These are phyloP conservation scores for Daphoenositta chrysoptera DNA, from an alignment of 2,113 vertebrate genomes.

Conservation along the genomic window DNA sequence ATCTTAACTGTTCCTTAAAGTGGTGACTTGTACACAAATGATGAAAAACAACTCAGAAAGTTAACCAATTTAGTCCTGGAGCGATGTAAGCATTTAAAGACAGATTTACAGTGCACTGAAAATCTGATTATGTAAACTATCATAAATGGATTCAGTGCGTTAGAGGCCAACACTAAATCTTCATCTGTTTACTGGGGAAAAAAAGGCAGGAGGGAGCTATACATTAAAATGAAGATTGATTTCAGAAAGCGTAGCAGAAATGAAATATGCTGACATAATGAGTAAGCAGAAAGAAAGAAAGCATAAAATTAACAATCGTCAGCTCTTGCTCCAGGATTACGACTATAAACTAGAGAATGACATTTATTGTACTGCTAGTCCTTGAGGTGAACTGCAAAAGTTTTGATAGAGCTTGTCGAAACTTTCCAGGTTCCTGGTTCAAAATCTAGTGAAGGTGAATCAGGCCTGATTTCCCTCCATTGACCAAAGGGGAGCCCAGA, in stretches of 20 bases:
- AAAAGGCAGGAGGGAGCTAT: constrained; percentile 5
- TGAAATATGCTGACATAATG: constrained; percentile 49
- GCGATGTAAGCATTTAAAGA: constrained; percentile 11
- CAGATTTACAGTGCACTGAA: constrained; percentile 34
- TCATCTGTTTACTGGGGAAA: constrained; percentile 23
- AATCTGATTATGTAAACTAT: constrained; percentile 42
- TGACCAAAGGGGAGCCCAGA: neutral
- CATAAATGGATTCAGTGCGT: constrained; percentile 38
- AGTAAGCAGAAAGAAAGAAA: constrained; percentile 29
- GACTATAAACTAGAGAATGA: constrained; percentile 12
- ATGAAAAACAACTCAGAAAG: neutral
- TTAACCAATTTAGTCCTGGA: constrained; percentile 14
- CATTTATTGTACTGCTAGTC: constrained; percentile 18
- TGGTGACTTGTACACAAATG: neutral
- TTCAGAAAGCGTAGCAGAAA: neutral
- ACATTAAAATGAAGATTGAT: constrained; percentile 50
- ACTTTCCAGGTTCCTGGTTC: neutral
- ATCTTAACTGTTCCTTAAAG: neutral
- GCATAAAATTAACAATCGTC: constrained; percentile 40
- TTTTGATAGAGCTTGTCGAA: neutral
- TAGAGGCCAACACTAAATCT: constrained; percentile 45
- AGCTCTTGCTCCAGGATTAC: neutral
- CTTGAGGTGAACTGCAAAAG: constrained; percentile 27
- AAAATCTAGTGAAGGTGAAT: neutral
- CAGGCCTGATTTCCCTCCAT: neutral